Base-by-base conservation (phyloP, 1,140 invertebrate species). In the Procambarus virginalis region DNA sequence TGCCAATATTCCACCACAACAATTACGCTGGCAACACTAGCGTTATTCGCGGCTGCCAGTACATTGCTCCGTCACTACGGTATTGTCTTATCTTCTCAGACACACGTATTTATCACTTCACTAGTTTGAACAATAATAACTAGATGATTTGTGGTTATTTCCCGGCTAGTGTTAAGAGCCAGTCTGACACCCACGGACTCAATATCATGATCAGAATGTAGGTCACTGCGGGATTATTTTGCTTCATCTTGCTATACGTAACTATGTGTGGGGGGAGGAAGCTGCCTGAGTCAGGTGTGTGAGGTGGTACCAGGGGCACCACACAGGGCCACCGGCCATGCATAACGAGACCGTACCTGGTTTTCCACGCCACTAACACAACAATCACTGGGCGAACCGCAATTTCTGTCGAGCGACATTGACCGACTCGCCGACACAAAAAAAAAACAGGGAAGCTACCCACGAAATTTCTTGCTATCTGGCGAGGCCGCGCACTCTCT, bases 21-120 rank as follows among this genome's bases (percentile, higher is more conserved):
- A 12, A 20, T 68, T 4, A 58, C 12, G 6, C 6, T 58, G 55
- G 55, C 6, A 9, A 58, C 34, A 0, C 34, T 58, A 58, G 55
- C 12, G 12, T 17, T 20, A 68, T 68, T 68, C 4, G 20, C 20
- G 3, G 64, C 17, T 12, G 17, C 20, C 64, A 68, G 8, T 51
- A 45, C 46, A 73, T 75, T n/a, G 10, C 48, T 9, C 20, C 75
- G n/a, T 20, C 10, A 17, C n/a, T 84, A 45, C 75, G 22, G 34
- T 75, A 20, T 48, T 10, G 34, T 48, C 8, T 14, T 73, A 73
- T 17, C 45, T 84, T 49, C 4, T 60, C 20, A 60, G 2, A 82
- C 46, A 34, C 17, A 60, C 9, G 60, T 6, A 68, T 83, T 20
- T 60, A 82, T 82, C 58, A 60, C 58, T 82, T 60, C 60, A 82